Evolutionary conservation across 2,888 invertebrate species (phyloP).

Genomic region (Plebejus anna): DNA sequence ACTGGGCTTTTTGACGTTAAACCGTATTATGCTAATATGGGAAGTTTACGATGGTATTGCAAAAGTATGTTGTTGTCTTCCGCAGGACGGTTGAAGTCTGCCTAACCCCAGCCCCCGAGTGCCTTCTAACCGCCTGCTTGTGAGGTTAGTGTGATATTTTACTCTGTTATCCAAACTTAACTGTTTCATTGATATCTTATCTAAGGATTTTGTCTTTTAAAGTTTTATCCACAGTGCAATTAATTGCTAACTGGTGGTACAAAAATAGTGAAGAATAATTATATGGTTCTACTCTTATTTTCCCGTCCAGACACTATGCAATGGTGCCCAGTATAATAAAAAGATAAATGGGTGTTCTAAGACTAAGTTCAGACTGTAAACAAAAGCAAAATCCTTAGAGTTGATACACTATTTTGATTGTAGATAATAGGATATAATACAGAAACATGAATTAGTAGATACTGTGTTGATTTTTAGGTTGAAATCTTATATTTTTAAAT

Average conservation of each 20-base stretch:
- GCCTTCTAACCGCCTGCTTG: slow-evolving; percentile 75
- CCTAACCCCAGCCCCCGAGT: slow-evolving; percentile 70
- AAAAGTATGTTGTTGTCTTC: slow-evolving; percentile 63
- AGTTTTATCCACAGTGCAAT: too few species aligned
- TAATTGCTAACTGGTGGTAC: too few species aligned
- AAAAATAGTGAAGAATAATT: too few species aligned
- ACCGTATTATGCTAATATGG: slow-evolving; percentile 50
- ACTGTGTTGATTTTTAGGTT: neutral
- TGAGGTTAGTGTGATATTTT: slow-evolving; percentile 65
- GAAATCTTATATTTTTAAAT: neutral
- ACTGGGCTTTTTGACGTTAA: slow-evolving; percentile 48
- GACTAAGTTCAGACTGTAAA: neutral
- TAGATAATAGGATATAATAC: neutral
- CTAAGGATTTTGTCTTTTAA: neutral
- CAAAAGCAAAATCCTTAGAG: neutral
- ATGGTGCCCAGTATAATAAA: too few species aligned
- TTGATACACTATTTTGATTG: neutral
- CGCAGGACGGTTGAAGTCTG: slow-evolving; percentile 74
- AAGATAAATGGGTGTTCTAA: neutral
- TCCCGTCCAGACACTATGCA: too few species aligned
- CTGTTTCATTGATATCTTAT: neutral
- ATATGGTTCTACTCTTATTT: too few species aligned
- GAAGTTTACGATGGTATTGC: slow-evolving; percentile 47
- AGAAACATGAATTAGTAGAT: neutral
- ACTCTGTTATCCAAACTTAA: slow-evolving; percentile 1